Evolutionary conservation across 2,797 vertebrate genomes (phyloP), one percentile per base, ranked within the genome.

Genomic region (Chaenodraco wilsoni): DNA sequence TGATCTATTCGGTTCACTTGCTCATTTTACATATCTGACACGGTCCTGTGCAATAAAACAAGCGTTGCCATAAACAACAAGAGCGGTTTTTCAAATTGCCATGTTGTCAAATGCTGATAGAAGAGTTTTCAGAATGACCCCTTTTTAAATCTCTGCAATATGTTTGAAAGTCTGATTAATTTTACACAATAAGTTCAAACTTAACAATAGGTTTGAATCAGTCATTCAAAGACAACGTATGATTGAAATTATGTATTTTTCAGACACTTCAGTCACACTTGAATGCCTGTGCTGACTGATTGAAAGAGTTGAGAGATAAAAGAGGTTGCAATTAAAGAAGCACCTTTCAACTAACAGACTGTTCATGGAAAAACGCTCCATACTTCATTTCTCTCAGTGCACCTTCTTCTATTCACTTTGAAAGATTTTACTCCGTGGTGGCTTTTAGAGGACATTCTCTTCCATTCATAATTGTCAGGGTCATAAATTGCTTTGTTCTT

Each of bases 401-500:
- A 27, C 27, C 33, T 58, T 37, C 65, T 43, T 83, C 65, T 48
- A 67, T 78, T 85, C 40, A 59, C 71, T 82, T 79, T 78, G 37
- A 10, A 72, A 74, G 49, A 82, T 76, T 72, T 76, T 76, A 51
- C 45, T 85, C 59, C 62, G 67, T 60, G n/a, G 46, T 75, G 65
- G 67, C 61, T 81, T 85, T 88, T 74, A 87, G 78, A 84, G 82
- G 84, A 89, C 75, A 77, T 84, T 81, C 67, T 43, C 69, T 79
- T 79, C 77, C 52, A 60, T 87, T 89, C 71, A 79, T 78, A 89
- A 86, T 82, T 78, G 70, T 82, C 74, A 67, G 80, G 75, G 84
- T 85, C 82, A 84, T 77, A 84, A 84, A 80, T 72, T 4, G 51
- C 69, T 91, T 92, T 90, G 84, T 91, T 88, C 79, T 72, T 83